phyloP scores from a whole-genome alignment of 2,797 vertebrate genomes.

The Helostoma temminkii region DNA sequence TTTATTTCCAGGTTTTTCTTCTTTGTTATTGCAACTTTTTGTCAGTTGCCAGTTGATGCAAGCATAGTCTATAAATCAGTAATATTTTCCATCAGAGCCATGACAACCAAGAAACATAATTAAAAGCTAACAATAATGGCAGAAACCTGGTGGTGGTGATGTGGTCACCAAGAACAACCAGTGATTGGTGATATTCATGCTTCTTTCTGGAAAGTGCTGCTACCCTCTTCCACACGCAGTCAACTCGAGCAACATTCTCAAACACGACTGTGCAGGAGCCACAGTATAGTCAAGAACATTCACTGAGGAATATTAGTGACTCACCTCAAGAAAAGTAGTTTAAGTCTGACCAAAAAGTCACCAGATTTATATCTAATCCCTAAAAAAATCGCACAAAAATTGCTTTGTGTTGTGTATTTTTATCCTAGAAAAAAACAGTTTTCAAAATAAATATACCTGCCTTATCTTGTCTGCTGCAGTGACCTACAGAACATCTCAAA shows the following conservation, averaged over 20 bases:
- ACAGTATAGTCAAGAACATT: too few species aligned
- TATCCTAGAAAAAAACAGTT: neutral
- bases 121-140: neutral
- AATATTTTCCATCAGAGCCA: neutral
- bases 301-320: too few species aligned
- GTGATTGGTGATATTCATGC: too few species aligned
- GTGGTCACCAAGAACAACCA: too few species aligned
- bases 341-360: too few species aligned
- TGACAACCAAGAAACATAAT: neutral
- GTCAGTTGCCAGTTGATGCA: neutral
- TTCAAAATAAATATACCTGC: neutral
- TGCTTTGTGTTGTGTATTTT: neutral
- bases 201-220: too few species aligned
- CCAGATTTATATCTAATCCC: too few species aligned
- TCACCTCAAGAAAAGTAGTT: too few species aligned
- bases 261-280: too few species aligned
- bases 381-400: too few species aligned
- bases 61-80: neutral
- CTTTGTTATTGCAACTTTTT: neutral
- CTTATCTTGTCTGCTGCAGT: constrained; percentile 1
- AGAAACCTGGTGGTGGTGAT: neutral
- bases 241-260: too few species aligned
- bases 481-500: neutral
- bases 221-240: too few species aligned
- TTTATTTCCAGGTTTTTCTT: neutral